phyloP scores from a whole-genome alignment of 1,140 invertebrate species.

The Microplitis mediator region DNA sequence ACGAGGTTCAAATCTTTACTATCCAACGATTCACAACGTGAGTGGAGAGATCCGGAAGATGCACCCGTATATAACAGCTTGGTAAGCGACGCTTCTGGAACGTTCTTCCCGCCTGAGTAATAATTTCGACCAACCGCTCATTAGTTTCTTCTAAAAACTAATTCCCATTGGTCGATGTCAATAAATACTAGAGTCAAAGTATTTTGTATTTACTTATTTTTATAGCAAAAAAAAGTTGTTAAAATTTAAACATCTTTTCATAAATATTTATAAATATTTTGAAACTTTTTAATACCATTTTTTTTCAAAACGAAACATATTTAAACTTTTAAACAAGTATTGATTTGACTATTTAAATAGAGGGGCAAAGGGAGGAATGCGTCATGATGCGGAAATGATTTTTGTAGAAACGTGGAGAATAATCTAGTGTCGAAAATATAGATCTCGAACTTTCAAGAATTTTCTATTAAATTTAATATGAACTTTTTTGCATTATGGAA shows the following conservation, averaged over 20 bases:
- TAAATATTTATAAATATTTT: too few species aligned
- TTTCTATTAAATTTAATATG: too few species aligned
- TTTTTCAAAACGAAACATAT: too few species aligned
- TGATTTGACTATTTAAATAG: not conserved
- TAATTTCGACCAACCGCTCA: conserved; percentile 38
- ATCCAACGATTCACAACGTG: conserved; percentile 60
- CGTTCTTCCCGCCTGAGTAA: conserved; percentile 38
- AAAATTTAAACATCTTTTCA: too few species aligned
- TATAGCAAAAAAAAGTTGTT: too few species aligned
- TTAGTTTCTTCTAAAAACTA: conserved; percentile 10
- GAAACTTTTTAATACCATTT: too few species aligned
- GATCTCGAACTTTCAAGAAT: too few species aligned
- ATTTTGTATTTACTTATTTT: not conserved
- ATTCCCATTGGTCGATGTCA: conserved; percentile 31
- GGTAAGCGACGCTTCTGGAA: conserved; percentile 53
- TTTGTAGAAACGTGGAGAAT: conserved; percentile 13
- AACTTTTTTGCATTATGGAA: too few species aligned
- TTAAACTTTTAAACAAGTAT: too few species aligned
- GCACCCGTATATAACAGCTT: conserved; percentile 44
- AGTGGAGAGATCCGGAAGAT: conserved; percentile 46
- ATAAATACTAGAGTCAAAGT: conserved; percentile 36
- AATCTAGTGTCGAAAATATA: not conserved
- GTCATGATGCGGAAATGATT: not conserved
- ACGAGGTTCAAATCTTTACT: not conserved
- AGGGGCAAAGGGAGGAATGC: not conserved